Evolutionary conservation across 1,140 invertebrate species (phyloP).

Genomic region (Anthonomus grandis): DNA sequence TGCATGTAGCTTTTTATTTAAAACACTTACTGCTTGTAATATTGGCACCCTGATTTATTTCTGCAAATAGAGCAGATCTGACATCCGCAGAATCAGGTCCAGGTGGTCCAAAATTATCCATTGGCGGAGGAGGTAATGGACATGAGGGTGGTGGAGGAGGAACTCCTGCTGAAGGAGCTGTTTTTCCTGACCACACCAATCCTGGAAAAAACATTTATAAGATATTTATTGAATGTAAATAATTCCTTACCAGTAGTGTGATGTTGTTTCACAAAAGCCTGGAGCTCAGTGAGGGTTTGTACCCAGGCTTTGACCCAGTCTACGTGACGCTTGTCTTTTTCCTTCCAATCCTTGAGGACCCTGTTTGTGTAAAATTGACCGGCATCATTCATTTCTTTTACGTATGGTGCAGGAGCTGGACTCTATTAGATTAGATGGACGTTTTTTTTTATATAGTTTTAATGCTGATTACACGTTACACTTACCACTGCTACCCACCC

Average conservation of each 20-base stretch:
- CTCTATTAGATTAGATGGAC: constrained; percentile 38
- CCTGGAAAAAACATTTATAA: not conserved
- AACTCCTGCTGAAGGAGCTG: constrained; percentile 50
- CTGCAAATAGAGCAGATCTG: constrained; percentile 83
- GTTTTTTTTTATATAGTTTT: not conserved
- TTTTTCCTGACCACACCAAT: constrained; percentile 79
- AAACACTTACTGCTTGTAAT: constrained; percentile 68
- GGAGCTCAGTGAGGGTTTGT: constrained; percentile 79
- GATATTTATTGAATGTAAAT: not conserved
- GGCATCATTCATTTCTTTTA: constrained; percentile 98
- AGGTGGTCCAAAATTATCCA: constrained; percentile 58
- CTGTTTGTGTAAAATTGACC: constrained; percentile 97
- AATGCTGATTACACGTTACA: not conserved
- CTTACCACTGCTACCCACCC: constrained; percentile 82
- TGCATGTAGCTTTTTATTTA: not conserved
- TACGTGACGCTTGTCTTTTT: constrained; percentile 83
- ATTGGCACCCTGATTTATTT: constrained; percentile 88
- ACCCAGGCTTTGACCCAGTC: constrained; percentile 95
- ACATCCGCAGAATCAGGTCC: constrained; percentile 47
- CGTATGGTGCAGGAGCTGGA: constrained; percentile 82
- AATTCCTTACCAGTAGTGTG: constrained; percentile 83
- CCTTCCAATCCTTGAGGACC: constrained; percentile 97
- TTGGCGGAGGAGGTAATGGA: constrained; percentile 66
- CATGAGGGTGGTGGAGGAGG: constrained; percentile 64
- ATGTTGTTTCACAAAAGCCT: constrained; percentile 87